phyloP scores from a whole-genome alignment of 2,888 invertebrate genomes.

The Smittia sp. region DNA sequence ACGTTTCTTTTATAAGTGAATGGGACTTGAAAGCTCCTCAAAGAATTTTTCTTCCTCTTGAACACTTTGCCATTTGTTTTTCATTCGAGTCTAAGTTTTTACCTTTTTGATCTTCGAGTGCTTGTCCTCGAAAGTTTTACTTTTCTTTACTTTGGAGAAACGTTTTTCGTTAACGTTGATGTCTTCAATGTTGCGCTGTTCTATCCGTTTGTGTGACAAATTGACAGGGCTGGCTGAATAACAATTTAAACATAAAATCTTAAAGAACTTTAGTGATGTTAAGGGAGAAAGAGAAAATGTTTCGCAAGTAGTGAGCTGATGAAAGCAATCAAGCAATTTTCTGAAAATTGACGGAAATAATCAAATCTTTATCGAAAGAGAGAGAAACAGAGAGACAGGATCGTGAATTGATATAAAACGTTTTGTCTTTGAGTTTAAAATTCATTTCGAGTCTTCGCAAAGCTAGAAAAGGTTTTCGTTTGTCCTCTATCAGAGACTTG shows the following conservation, averaged over 20 bases:
- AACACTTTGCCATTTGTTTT: not conserved
- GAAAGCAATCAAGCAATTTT: slow-evolving; percentile 8
- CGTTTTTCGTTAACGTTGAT: no score
- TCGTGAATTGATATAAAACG: slow-evolving; percentile 10
- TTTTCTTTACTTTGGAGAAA: no score
- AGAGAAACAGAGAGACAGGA: not conserved
- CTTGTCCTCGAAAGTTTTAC: not conserved
- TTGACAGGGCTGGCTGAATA: not conserved
- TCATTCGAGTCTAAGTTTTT: not conserved
- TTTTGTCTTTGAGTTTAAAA: slow-evolving; percentile 18
- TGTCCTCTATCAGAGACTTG: not conserved
- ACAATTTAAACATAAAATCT: not conserved
- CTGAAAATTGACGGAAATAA: not conserved
- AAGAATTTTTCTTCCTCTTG: not conserved
- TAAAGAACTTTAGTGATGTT: not conserved
- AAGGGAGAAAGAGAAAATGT: not conserved
- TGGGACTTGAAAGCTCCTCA: not conserved
- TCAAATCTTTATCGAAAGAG: not conserved
- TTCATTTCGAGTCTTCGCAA: not conserved
- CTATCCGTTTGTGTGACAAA: slow-evolving; percentile 3
- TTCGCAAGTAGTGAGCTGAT: not conserved
- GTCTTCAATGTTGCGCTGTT: not conserved
- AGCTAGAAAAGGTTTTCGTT: not conserved
- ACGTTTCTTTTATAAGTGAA: slow-evolving; percentile 16
- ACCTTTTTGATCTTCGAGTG: not conserved